These are phyloP conservation scores for Cheilosia soror DNA, from an alignment of 2,888 invertebrate genomes.

Conservation along the genomic window DNA sequence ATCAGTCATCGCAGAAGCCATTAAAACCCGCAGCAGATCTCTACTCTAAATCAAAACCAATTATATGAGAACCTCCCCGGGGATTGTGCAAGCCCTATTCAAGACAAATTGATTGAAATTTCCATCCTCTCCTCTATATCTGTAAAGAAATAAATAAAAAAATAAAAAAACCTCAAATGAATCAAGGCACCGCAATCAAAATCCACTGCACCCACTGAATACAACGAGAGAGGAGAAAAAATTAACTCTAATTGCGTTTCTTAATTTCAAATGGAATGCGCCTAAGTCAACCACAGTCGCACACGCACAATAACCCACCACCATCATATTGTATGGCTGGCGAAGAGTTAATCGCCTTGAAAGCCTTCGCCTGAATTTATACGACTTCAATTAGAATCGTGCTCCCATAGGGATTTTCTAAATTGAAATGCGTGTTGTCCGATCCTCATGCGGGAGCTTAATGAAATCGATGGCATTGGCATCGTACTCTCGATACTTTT, in stretches of 20 bases:
- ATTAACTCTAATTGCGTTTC: slow-evolving; percentile 45
- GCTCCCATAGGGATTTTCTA: slow-evolving; percentile 40
- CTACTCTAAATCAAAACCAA: slow-evolving; percentile 64
- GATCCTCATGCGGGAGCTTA: slow-evolving; percentile 68
- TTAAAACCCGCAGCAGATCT: slow-evolving; percentile 50
- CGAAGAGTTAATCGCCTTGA: slow-evolving; percentile 33
- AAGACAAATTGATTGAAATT: slow-evolving; percentile 67
- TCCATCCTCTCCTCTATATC: slow-evolving; percentile 12
- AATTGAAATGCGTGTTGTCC: slow-evolving; percentile 60
- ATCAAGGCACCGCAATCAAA: slow-evolving; percentile 23
- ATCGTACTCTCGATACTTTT: slow-evolving; percentile 25
- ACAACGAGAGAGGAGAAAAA: background rate
- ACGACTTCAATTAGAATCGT: slow-evolving; percentile 21
- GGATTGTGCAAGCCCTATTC: slow-evolving; percentile 61
- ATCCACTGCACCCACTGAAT: slow-evolving; percentile 8
- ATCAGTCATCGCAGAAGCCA: slow-evolving; percentile 4
- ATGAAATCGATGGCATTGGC: slow-evolving; percentile 42
- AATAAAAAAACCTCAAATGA: slow-evolving; percentile 24
- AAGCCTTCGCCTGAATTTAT: slow-evolving; percentile 38
- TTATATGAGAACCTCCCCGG: slow-evolving; percentile 43
- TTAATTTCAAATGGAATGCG: slow-evolving; percentile 60
- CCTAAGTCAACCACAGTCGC: slow-evolving; percentile 35
- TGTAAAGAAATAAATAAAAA: slow-evolving; percentile 28
- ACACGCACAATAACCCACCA: slow-evolving; percentile 11
- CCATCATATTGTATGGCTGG: background rate